A percentile compares a stretch with the other conserved stretches of the same genome.
Conservation (phyloP, 1,140 invertebrate species). For the Aphaenogaster floridana region DNA sequence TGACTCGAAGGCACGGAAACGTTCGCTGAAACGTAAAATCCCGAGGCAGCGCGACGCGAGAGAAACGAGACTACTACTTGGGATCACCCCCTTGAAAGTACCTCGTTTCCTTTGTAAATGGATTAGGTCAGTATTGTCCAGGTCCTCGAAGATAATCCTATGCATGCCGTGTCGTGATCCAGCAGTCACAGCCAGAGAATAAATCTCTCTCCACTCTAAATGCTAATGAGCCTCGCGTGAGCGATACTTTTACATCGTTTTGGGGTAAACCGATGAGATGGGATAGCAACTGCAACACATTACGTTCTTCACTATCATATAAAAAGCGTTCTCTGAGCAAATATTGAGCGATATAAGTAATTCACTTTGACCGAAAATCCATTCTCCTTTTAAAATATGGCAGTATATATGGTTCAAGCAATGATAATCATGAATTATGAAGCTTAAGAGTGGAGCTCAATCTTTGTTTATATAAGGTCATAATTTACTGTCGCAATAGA, state of each 20-base stretch:
- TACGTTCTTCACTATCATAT: conserved; percentile 23
- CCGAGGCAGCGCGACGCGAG: background rate
- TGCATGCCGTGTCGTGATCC: conserved; percentile 80
- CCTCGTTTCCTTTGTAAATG: conserved; percentile 75
- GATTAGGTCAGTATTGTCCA: conserved; percentile 76
- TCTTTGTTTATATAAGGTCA: background rate
- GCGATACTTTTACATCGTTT: conserved; percentile 75
- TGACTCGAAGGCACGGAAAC: conserved; percentile 47
- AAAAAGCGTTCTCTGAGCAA: background rate
- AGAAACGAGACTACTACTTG: conserved; percentile 30
- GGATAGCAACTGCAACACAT: conserved; percentile 44
- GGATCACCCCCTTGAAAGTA: conserved; percentile 47
- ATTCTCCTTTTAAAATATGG: background rate
- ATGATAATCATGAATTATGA: background rate
- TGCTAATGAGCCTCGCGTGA: conserved; percentile 79
- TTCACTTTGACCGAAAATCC: background rate
- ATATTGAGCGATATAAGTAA: conserved; percentile 35
- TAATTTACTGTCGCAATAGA: background rate
- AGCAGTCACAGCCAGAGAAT: conserved; percentile 75
- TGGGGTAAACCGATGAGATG: conserved; percentile 69
- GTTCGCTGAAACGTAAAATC: conserved; percentile 41
- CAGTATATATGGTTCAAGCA: background rate
- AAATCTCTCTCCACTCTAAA: conserved; percentile 81
- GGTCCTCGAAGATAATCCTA: conserved; percentile 78
- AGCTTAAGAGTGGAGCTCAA: background rate